A percentile compares a stretch with the other conserved stretches of the same genome.
Evolutionary conservation across 2,113 vertebrate genomes (phyloP).

Genomic region (Gymnocephalus cernua): DNA sequence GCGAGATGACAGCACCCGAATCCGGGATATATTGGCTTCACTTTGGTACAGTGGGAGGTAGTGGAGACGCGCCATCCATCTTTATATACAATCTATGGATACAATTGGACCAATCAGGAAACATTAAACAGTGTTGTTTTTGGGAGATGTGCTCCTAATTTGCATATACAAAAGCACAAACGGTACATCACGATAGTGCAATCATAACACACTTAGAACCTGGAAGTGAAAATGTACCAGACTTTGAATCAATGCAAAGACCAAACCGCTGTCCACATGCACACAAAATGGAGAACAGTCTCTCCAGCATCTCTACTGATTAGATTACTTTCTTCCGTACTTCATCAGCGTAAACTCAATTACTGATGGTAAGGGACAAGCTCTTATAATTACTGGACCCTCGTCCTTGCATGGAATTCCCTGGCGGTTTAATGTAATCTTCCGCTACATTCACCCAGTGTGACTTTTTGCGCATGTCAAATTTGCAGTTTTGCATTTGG

Average conservation of each 20-base stretch:
- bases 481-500: slow-evolving; percentile 19
- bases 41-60: no score
- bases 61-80: no score
- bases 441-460: slow-evolving; percentile 24
- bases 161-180: neutral
- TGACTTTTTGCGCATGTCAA: slow-evolving; percentile 41
- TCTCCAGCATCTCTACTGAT: slow-evolving; percentile 63
- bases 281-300: slow-evolving; percentile 33
- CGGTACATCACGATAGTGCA: neutral
- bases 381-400: slow-evolving; percentile 64
- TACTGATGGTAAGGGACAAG: slow-evolving; percentile 62
- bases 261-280: neutral
- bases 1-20: no score
- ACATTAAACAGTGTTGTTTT: neutral
- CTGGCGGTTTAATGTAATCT: slow-evolving; percentile 66
- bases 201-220: neutral
- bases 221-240: slow-evolving; percentile 22
- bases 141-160: neutral
- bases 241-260: neutral
- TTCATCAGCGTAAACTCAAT: slow-evolving; percentile 73
- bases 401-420: slow-evolving; percentile 58
- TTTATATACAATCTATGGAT: no score
- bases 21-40: no score
- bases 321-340: slow-evolving; percentile 71
- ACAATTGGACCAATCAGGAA: no score